Conservation (phyloP, 2,888 invertebrate species). For the Ophonus ardosiacus region DNA sequence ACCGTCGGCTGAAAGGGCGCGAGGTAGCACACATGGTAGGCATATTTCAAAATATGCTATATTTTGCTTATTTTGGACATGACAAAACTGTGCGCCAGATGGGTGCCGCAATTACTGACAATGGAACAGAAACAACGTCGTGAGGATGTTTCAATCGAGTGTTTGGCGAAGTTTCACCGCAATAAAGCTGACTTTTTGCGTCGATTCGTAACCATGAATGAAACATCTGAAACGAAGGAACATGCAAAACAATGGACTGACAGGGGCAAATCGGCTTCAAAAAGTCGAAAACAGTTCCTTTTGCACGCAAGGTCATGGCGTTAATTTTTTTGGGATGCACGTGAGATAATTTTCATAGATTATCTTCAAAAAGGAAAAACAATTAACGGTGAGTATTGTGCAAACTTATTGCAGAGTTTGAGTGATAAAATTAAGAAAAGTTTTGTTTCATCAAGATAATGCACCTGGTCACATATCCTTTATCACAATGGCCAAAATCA, state of each 20-base stretch:
- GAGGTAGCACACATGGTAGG: too few relatives aligned
- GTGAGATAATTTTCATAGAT: constrained; percentile 12
- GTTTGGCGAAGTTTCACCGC: constrained; percentile 61
- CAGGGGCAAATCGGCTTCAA: constrained; percentile 64
- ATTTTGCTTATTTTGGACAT: constrained; percentile 66
- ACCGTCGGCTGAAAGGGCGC: constrained; percentile 67
- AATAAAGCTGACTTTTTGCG: constrained; percentile 67
- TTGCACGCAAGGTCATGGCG: too few relatives aligned
- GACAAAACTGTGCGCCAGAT: constrained; percentile 68
- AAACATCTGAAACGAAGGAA: constrained; percentile 66
- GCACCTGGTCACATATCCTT: constrained; percentile 29
- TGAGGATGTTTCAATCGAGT: constrained; percentile 60
- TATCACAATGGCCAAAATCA: constrained; percentile 61
- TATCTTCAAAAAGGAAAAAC: constrained; percentile 52
- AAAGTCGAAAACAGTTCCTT: too few relatives aligned
- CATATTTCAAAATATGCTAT: constrained; percentile 66
- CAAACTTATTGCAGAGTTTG: constrained; percentile 51
- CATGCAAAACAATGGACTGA: too few relatives aligned
- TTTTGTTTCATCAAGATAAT: constrained; percentile 54
- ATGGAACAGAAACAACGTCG: constrained; percentile 65
- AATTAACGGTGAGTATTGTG: constrained; percentile 61
- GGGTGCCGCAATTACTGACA: constrained; percentile 67
- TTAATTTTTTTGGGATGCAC: too few relatives aligned
- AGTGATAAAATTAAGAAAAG: constrained; percentile 61
- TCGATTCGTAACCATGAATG: constrained; percentile 68